Evolutionary conservation across 2,888 invertebrate genomes (phyloP).

Genomic region (Acrobasis repandana): DNA sequence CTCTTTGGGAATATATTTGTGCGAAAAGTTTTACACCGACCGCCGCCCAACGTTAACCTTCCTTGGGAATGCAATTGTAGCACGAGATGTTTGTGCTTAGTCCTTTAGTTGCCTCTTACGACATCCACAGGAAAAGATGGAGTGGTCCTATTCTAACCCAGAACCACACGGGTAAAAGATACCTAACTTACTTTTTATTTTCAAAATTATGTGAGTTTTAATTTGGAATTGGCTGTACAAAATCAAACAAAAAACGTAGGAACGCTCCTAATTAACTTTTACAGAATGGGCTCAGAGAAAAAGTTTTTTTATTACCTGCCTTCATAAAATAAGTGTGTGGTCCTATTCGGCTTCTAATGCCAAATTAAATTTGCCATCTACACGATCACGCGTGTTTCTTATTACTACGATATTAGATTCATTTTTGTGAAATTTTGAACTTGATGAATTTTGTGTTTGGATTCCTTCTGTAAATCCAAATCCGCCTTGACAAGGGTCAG

Average conservation of each 20-base stretch:
- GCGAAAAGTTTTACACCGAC: too few species aligned
- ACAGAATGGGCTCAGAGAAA: conserved; percentile 6
- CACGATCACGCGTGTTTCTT: not conserved
- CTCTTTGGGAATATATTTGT: too few species aligned
- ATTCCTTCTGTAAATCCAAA: conserved; percentile 27
- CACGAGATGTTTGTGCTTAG: too few species aligned
- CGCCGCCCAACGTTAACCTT: too few species aligned
- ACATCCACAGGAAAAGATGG: too few species aligned
- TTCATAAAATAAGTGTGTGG: conserved; percentile 27
- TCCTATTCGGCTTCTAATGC: conserved; percentile 17
- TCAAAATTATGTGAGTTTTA: not conserved
- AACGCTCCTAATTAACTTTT: conserved; percentile 10
- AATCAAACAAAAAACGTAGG: not conserved
- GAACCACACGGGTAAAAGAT: too few species aligned
- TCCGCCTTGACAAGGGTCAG: conserved; percentile 34
- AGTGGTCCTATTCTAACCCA: too few species aligned
- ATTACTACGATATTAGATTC: not conserved
- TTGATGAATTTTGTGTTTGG: not conserved
- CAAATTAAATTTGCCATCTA: not conserved
- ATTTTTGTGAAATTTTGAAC: not conserved
- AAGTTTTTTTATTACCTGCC: conserved; percentile 15
- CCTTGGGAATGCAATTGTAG: too few species aligned
- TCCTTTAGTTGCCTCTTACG: too few species aligned
- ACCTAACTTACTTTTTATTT: too few species aligned
- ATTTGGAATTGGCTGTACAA: not conserved